phyloP scores from a whole-genome alignment of 2,888 invertebrate species.

The Cotesia congregata region DNA sequence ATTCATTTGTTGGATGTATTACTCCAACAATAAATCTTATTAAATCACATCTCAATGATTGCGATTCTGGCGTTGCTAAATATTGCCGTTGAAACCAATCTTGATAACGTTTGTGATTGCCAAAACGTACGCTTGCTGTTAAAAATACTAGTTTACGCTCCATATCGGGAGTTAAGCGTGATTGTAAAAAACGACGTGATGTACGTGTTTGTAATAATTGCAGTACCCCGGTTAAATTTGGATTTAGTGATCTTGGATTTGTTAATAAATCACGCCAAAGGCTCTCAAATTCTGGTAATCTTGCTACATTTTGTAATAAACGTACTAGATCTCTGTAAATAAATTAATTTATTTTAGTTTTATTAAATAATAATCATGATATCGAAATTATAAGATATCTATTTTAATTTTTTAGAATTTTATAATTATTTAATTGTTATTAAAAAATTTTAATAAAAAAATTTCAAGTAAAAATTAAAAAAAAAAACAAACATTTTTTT shows the following conservation, averaged over 20 bases:
- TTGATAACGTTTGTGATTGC: conserved; percentile 92
- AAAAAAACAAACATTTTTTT: too few species aligned
- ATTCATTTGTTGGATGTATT: conserved; percentile 93
- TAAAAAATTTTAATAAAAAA: too few species aligned
- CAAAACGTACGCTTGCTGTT: conserved; percentile 88
- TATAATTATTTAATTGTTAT: too few species aligned
- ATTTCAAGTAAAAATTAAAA: too few species aligned
- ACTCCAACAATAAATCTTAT: conserved; percentile 94
- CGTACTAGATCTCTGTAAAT: conserved; percentile 83
- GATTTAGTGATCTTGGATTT: conserved; percentile 82
- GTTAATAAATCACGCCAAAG: conserved; percentile 89
- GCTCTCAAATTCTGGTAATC: conserved; percentile 88
- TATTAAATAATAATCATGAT: too few species aligned
- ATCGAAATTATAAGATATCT: too few species aligned
- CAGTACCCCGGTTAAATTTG: conserved; percentile 84
- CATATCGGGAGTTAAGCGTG: conserved; percentile 92
- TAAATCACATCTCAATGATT: conserved; percentile 91
- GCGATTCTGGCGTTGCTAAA: conserved; percentile 91
- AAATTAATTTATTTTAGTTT: too few species aligned
- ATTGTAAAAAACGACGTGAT: conserved; percentile 87
- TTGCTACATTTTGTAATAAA: conserved; percentile 88
- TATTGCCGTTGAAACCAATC: conserved; percentile 96
- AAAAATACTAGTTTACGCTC: conserved; percentile 91
- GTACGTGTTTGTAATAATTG: conserved; percentile 88
- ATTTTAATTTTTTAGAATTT: too few species aligned